phyloP scores from a whole-genome alignment of 2,797 vertebrate genomes.

The Myotis planiceps region DNA sequence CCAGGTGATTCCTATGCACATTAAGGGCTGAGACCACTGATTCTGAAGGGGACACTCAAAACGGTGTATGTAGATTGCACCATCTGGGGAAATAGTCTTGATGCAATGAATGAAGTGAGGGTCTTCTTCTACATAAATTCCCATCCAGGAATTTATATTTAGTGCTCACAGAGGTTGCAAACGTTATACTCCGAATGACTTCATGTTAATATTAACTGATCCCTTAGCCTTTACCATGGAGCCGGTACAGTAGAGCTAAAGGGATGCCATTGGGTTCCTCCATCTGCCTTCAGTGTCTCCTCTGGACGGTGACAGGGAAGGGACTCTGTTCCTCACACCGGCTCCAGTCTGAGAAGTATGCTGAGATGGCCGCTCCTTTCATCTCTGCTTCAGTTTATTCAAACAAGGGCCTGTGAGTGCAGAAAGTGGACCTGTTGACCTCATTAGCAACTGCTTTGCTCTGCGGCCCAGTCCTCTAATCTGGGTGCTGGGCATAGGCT shows the following conservation, averaged over 20 bases:
- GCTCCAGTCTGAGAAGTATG: accelerated
- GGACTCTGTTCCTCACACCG: neutral
- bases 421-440: neutral
- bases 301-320: neutral
- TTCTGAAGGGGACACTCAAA: neutral
- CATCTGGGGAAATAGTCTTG: neutral
- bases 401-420: too few relatives aligned
- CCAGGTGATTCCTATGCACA: accelerated
- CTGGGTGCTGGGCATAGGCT: neutral
- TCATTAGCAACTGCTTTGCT: neutral
- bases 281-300: too few relatives aligned
- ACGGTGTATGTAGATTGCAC: neutral
- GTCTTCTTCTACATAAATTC: neutral
- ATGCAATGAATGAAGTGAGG: neutral
- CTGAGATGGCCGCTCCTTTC: neutral
- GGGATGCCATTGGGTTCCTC: accelerated
- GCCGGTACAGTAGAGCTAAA: accelerated
- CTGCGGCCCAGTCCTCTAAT: accelerated
- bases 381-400: neutral
- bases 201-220: neutral
- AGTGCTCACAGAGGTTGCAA: too few relatives aligned
- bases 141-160: neutral
- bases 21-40: accelerated
- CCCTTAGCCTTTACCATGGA: accelerated
- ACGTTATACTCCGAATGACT: neutral